A percentile compares a stretch with the other conserved stretches of the same genome.
phyloP scores from a whole-genome alignment of 2,797 vertebrate species.

The Myotis pilosus region DNA sequence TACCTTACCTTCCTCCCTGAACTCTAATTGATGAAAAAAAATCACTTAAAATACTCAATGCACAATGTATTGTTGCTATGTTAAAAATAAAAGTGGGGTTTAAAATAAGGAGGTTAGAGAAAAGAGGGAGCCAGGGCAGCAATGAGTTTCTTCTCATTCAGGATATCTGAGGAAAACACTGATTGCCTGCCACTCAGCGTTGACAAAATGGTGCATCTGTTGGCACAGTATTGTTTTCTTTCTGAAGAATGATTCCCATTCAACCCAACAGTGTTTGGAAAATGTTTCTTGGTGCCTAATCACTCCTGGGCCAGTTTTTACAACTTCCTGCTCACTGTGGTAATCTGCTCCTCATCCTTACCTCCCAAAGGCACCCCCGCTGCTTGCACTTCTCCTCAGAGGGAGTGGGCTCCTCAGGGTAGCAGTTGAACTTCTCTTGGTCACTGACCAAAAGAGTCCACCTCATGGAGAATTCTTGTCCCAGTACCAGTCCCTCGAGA shows the following conservation, averaged over 20 bases:
- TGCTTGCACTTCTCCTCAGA: conserved; percentile 80
- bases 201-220: background rate
- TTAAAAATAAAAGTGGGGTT: background rate
- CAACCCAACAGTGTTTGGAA: background rate
- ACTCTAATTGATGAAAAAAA: background rate
- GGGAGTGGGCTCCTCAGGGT: conserved; percentile 79
- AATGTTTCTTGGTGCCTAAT: background rate
- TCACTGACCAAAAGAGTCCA: conserved; percentile 80
- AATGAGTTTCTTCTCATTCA: background rate
- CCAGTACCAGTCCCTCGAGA: conserved; percentile 82
- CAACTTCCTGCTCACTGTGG: background rate
- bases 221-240: background rate
- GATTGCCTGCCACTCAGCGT: rapidly evolving
- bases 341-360: conserved; percentile 51
- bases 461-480: conserved; percentile 84
- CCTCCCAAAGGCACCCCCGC: conserved; percentile 90
- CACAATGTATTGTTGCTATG: background rate
- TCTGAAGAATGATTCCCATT: background rate
- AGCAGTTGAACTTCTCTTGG: conserved; percentile 84
- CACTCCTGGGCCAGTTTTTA: background rate
- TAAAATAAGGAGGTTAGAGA: background rate
- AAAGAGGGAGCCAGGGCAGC: background rate
- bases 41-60: background rate
- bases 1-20: background rate
- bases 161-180: background rate